Evolutionary conservation across 2,888 invertebrate genomes (phyloP).

Genomic region (Erannis defoliaria): DNA sequence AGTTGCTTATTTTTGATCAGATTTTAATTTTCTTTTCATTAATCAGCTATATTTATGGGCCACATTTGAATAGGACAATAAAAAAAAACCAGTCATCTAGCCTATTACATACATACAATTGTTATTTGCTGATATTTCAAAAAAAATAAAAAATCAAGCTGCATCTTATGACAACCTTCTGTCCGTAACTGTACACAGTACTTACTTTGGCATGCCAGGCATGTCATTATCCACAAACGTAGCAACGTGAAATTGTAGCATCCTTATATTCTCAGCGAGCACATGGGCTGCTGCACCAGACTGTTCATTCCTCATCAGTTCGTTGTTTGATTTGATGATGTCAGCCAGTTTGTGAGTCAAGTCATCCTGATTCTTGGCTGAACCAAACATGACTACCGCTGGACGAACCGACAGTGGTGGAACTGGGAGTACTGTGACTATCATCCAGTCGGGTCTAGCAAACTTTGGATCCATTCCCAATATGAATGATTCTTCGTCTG

Average conservation of each 20-base stretch:
- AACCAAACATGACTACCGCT: constrained; percentile 99
- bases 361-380: constrained; percentile 99
- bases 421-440: constrained; percentile 98
- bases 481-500: constrained; percentile 98
- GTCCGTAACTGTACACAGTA: neutral
- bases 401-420: constrained; percentile 98
- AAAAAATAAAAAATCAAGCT: too few species aligned
- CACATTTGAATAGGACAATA: too few species aligned
- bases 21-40: too few species aligned
- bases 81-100: too few species aligned
- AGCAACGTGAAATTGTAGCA: constrained; percentile 99
- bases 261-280: constrained; percentile 97
- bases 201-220: constrained; percentile 96
- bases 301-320: constrained; percentile 97
- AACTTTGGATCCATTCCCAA: constrained; percentile 98
- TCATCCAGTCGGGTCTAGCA: constrained; percentile 99
- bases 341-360: constrained; percentile 99
- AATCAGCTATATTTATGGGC: too few species aligned
- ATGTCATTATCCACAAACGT: constrained; percentile 99
- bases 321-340: constrained; percentile 99
- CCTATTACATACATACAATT: neutral
- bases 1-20: too few species aligned
- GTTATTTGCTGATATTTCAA: neutral
- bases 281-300: constrained; percentile 99
- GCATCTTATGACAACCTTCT: neutral